Evolutionary conservation across 2,113 vertebrate species (phyloP).

Genomic region (Propithecus coquereli): DNA sequence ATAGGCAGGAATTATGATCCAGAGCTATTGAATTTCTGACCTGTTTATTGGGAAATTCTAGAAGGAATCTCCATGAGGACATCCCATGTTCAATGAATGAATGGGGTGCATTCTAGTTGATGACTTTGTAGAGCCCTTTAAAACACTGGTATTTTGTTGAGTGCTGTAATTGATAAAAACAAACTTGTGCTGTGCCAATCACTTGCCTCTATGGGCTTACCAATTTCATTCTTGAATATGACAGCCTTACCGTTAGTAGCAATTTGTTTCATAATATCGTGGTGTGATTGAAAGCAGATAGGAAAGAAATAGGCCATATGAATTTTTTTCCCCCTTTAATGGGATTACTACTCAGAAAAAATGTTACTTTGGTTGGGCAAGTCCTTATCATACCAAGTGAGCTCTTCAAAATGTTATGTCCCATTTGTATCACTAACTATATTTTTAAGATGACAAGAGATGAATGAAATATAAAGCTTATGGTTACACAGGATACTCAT

Average conservation of each 20-base stretch:
- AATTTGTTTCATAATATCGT: slow-evolving; percentile 64
- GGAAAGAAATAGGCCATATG: slow-evolving; percentile 41
- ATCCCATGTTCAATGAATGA: background rate
- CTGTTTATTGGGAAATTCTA: background rate
- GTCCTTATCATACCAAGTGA: slow-evolving; percentile 64
- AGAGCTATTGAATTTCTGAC: background rate
- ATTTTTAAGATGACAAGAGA: slow-evolving; percentile 70
- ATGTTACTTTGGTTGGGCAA: slow-evolving; percentile 45
- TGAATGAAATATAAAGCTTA: slow-evolving; percentile 56
- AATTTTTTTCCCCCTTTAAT: slow-evolving; percentile 5
- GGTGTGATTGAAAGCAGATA: slow-evolving; percentile 53
- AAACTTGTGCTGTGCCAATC: slow-evolving; percentile 8
- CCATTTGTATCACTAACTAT: slow-evolving; percentile 56
- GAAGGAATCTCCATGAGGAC: background rate
- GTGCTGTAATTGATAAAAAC: slow-evolving; percentile 1
- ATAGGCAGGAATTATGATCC: background rate
- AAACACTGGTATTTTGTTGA: slow-evolving; percentile 29
- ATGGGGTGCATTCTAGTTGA: background rate
- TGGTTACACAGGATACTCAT: slow-evolving; percentile 53
- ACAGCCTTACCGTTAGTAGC: slow-evolving; percentile 52
- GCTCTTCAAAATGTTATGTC: slow-evolving; percentile 59
- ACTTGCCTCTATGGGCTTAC: background rate
- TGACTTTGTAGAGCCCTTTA: slow-evolving; percentile 26
- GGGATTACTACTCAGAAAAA: slow-evolving; percentile 61
- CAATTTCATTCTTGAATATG: slow-evolving; percentile 31